These are phyloP conservation scores for Notarius lentiginosus DNA, from an alignment of 2,113 vertebrate species.

Conservation along the genomic window DNA sequence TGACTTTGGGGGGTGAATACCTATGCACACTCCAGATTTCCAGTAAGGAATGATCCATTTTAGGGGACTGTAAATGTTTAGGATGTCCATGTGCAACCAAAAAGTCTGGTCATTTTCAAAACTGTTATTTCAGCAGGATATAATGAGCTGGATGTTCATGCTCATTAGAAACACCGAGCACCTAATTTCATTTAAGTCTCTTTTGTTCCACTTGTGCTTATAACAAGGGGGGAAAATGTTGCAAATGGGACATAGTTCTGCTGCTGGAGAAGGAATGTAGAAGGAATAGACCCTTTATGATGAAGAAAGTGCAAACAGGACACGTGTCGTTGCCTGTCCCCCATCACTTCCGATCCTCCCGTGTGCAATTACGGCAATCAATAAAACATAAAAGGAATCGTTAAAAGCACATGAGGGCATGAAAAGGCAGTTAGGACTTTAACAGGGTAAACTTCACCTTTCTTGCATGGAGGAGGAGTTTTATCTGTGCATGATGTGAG, in stretches of 20 bases:
- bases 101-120: neutral
- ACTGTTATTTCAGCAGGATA: neutral
- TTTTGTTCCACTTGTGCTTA: neutral
- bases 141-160: neutral
- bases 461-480: neutral
- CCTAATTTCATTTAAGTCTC: neutral
- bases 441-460: constrained; percentile 4
- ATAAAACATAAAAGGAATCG: constrained; percentile 14
- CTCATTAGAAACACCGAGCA: neutral
- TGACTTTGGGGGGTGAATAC: too few species aligned
- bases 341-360: neutral
- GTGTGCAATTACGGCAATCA: constrained; percentile 34
- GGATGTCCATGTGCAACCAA: neutral
- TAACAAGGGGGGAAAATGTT: neutral
- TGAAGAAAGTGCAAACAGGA: neutral
- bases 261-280: neutral
- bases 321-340: neutral
- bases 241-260: neutral
- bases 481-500: neutral
- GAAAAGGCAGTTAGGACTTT: constrained; percentile 4
- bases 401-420: neutral
- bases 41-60: neutral
- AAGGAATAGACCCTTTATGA: neutral
- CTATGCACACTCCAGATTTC: too few species aligned
- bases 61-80: neutral